These are phyloP conservation scores for Pristionchus fissidentatus DNA, from an alignment of 2,888 invertebrate species.

Conservation along the genomic window DNA sequence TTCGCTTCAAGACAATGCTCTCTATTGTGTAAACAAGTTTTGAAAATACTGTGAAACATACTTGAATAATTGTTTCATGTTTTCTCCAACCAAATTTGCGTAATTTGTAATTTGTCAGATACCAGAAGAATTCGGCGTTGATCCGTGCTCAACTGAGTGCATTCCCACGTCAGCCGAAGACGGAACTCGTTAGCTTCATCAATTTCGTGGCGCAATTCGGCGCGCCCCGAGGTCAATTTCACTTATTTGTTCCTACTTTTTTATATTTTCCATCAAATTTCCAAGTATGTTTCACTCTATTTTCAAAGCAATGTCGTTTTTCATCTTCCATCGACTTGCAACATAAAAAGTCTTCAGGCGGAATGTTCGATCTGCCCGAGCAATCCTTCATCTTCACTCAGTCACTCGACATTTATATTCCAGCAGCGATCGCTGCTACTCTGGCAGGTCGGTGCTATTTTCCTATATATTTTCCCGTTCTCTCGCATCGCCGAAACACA, in stretches of 20 bases:
- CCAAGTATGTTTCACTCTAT: background rate
- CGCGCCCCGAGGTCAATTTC: conserved; percentile 34
- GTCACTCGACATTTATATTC: conserved; percentile 47
- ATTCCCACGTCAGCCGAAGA: conserved; percentile 44
- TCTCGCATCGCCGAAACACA: too few species aligned
- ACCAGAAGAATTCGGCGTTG: background rate
- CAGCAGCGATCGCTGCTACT: conserved; percentile 19
- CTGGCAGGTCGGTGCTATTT: background rate
- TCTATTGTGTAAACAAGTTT: too few species aligned
- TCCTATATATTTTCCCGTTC: background rate
- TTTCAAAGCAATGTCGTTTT: background rate
- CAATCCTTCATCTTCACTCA: conserved; percentile 46
- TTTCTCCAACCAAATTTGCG: too few species aligned
- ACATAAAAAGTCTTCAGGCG: background rate
- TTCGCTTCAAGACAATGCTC: background rate
- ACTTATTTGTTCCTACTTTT: background rate
- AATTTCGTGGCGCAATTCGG: conserved; percentile 26
- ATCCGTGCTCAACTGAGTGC: conserved; percentile 39
- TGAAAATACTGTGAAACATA: too few species aligned
- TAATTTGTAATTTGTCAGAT: conserved; percentile 1
- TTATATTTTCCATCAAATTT: background rate
- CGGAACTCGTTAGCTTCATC: conserved; percentile 32
- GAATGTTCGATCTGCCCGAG: conserved; percentile 41
- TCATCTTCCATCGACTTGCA: background rate
- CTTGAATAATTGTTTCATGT: too few species aligned